phyloP scores from a whole-genome alignment of 1,140 invertebrate genomes.

The Cherax destructor region DNA sequence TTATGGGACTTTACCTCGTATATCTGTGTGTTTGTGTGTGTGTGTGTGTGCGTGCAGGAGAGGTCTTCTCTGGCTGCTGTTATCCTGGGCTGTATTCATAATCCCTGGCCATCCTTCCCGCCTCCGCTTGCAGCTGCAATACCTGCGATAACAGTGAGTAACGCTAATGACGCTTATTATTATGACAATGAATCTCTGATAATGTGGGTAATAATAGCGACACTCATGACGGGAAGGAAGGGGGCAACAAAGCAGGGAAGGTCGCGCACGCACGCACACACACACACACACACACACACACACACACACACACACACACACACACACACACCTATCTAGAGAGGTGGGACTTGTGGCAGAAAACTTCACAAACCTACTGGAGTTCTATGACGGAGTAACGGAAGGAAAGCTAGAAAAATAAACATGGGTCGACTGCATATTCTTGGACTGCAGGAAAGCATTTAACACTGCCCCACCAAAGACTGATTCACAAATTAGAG shows the following conservation, averaged over 20 bases:
- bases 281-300: neutral
- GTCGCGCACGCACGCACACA: neutral
- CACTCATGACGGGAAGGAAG: conserved; percentile 40
- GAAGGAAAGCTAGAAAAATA: no score
- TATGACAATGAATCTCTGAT: conserved; percentile 54
- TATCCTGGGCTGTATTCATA: neutral
- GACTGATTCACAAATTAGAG: no score
- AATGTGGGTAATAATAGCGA: conserved; percentile 42
- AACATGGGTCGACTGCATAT: no score
- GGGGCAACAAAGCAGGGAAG: conserved; percentile 25
- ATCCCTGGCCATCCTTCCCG: neutral
- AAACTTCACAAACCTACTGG: no score
- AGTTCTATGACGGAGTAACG: no score
- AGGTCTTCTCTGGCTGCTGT: neutral
- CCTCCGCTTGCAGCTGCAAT: neutral
- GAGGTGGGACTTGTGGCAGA: no score
- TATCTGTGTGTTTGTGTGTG: neutral
- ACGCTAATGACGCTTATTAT: conserved; percentile 53
- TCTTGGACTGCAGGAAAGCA: no score
- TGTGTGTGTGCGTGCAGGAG: no score
- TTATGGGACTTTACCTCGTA: no score
- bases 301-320: neutral
- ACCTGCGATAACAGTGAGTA: conserved; percentile 36
- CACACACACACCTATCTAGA: no score
- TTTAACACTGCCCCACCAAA: no score